Percentiles rank a stretch among this genome's conserved stretches.
Conservation (phyloP, 2,888 invertebrate species). For the Drosophila cracens region DNA sequence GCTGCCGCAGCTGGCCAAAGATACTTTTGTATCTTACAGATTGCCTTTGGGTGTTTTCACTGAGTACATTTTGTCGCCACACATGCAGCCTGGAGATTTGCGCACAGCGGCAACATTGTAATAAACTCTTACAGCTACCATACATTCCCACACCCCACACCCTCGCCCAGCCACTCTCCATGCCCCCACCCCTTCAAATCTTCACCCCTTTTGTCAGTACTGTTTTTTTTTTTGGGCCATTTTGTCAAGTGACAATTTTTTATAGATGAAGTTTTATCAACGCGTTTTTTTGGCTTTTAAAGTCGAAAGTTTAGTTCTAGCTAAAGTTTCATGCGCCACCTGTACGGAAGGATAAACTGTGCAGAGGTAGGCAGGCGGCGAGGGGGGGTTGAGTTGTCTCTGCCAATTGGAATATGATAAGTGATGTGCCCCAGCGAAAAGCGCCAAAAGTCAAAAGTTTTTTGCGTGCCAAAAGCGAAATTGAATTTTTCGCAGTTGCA, state of each 20-base stretch:
- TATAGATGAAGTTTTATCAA: slow-evolving; percentile 29
- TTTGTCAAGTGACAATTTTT: slow-evolving; percentile 52
- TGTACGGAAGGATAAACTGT: slow-evolving; percentile 4
- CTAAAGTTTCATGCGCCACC: slow-evolving; percentile 32
- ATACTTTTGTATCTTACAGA: slow-evolving; percentile 62
- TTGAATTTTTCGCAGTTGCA: slow-evolving; percentile 75
- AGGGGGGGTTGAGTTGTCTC: not conserved
- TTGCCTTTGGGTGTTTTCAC: slow-evolving; percentile 71
- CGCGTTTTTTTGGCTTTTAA: slow-evolving; percentile 42
- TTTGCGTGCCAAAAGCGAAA: slow-evolving; percentile 71
- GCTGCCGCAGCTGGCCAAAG: slow-evolving; percentile 62
- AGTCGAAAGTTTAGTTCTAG: slow-evolving; percentile 43
- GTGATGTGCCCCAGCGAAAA: slow-evolving; percentile 50
- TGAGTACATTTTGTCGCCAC: slow-evolving; percentile 56
- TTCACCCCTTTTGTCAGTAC: not conserved
- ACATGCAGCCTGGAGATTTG: slow-evolving; percentile 43
- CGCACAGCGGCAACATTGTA: slow-evolving; percentile 44
- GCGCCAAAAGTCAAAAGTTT: slow-evolving; percentile 34
- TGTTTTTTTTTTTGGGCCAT: slow-evolving; percentile 13
- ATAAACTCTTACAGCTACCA: slow-evolving; percentile 36
- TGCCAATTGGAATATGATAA: slow-evolving; percentile 70
- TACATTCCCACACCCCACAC: not conserved
- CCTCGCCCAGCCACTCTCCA: not conserved
- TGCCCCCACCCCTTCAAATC: not conserved
- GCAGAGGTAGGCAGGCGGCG: too few relatives aligned